These are phyloP conservation scores for Loris lydekkerianus DNA, from an alignment of 2,797 vertebrate genomes.

Conservation along the genomic window DNA sequence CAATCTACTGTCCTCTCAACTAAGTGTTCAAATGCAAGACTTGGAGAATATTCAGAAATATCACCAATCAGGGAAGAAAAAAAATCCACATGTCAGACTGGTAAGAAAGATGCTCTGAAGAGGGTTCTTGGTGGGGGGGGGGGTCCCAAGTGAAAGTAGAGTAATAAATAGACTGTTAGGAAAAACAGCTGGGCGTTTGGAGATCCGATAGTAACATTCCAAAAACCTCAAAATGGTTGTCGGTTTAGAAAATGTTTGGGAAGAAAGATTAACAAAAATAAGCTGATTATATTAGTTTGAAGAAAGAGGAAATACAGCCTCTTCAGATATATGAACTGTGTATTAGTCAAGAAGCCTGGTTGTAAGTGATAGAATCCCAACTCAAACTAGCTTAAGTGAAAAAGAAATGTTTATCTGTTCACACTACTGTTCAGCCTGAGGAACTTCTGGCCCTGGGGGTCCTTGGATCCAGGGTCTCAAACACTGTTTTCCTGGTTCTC, in stretches of 20 bases:
- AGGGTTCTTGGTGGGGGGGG: background rate
- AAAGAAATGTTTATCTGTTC: slow-evolving; percentile 30
- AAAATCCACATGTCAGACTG: background rate
- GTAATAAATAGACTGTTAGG: background rate
- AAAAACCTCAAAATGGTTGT: background rate
- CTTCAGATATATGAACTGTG: background rate
- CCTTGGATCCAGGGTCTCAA: background rate
- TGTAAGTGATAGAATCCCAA: background rate
- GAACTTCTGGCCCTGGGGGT: background rate
- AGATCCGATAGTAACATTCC: background rate
- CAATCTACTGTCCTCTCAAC: slow-evolving; percentile 60
- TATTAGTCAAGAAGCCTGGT: background rate
- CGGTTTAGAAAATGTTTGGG: background rate
- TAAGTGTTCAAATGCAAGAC: slow-evolving; percentile 63
- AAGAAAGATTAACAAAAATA: slow-evolving; percentile 38
- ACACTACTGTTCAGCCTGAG: background rate
- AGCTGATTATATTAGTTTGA: slow-evolving; percentile 7
- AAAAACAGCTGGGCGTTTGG: slow-evolving; percentile 14
- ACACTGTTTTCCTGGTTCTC: background rate
- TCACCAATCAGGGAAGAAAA: slow-evolving; percentile 18
- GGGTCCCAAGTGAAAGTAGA: background rate
- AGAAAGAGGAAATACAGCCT: background rate
- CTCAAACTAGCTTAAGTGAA: slow-evolving; percentile 13
- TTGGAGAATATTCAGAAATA: slow-evolving; percentile 72
- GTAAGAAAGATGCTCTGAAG: slow-evolving; percentile 54